Conservation (phyloP, 2,888 invertebrate species). For the Monopis laevigella region DNA sequence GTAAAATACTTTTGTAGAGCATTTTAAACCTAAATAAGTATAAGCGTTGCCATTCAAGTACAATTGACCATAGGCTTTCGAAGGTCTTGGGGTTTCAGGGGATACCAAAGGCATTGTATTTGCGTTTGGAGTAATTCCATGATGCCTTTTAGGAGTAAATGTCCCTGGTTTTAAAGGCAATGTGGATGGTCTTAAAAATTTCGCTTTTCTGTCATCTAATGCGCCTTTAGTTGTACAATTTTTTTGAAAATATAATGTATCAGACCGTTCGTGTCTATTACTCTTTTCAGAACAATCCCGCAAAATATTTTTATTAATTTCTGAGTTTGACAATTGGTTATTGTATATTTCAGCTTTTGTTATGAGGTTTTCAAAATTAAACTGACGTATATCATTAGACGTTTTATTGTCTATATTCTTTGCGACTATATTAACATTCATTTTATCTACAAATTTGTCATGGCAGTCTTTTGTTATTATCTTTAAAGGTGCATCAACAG, state of each 20-base stretch:
- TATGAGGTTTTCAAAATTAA: slow-evolving; percentile 61
- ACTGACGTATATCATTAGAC: slow-evolving; percentile 45
- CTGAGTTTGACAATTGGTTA: slow-evolving; percentile 51
- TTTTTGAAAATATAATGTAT: slow-evolving; percentile 60
- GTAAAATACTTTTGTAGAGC: slow-evolving; percentile 90
- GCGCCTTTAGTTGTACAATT: slow-evolving; percentile 33
- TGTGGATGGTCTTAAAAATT: slow-evolving; percentile 84
- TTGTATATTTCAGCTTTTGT: slow-evolving; percentile 62
- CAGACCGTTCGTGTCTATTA: slow-evolving; percentile 47
- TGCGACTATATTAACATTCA: slow-evolving; percentile 26
- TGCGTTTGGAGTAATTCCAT: slow-evolving; percentile 83
- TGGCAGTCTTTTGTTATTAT: slow-evolving; percentile 41
- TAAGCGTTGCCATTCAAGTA: slow-evolving; percentile 92
- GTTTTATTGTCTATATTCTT: slow-evolving; percentile 30
- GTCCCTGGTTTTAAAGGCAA: slow-evolving; percentile 86
- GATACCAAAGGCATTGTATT: slow-evolving; percentile 87
- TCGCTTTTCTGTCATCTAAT: slow-evolving; percentile 61
- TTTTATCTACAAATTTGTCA: slow-evolving; percentile 36
- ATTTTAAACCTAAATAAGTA: slow-evolving; percentile 89
- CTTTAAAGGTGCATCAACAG: slow-evolving; percentile 38
- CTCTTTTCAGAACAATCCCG: slow-evolving; percentile 32
- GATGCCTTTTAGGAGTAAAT: slow-evolving; percentile 82
- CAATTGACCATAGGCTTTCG: slow-evolving; percentile 88
- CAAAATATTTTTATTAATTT: slow-evolving; percentile 45
- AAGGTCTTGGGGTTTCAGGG: slow-evolving; percentile 90